Conservation (phyloP, 2,888 invertebrate genomes). For the Iphiclides podalirius region DNA sequence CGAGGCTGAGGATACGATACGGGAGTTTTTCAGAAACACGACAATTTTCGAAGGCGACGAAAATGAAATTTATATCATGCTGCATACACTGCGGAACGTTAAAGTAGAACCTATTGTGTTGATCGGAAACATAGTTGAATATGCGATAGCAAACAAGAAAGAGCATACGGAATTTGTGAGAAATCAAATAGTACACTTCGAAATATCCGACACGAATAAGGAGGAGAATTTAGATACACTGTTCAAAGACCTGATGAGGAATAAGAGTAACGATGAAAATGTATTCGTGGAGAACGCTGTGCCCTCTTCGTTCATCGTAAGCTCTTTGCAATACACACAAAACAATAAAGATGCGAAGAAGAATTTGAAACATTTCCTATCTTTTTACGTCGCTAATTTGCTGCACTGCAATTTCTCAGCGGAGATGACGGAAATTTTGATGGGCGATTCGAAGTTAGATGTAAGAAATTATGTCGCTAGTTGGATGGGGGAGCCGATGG, state of each 20-base stretch:
- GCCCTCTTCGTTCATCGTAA: conserved; percentile 66
- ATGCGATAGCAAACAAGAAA: conserved; percentile 54
- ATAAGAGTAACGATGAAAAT: conserved; percentile 49
- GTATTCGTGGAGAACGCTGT: conserved; percentile 62
- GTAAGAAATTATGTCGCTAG: conserved; percentile 70
- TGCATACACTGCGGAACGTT: conserved; percentile 71
- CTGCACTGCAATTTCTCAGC: conserved; percentile 81
- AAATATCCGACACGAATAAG: conserved; percentile 54
- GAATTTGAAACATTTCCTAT: conserved; percentile 58
- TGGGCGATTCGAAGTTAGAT: conserved; percentile 68
- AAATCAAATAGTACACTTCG: conserved; percentile 59
- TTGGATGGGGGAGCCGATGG: conserved; percentile 64
- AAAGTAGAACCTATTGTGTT: conserved; percentile 52
- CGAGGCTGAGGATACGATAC: conserved; percentile 78
- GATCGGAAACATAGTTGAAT: conserved; percentile 59
- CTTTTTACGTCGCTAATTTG: conserved; percentile 73
- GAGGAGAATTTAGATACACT: conserved; percentile 53
- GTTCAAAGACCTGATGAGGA: conserved; percentile 63
- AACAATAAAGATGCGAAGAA: conserved; percentile 56
- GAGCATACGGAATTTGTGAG: conserved; percentile 53
- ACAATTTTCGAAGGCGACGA: conserved; percentile 83
- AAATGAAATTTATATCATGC: conserved; percentile 84
- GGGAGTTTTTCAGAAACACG: conserved; percentile 80
- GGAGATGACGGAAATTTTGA: conserved; percentile 68
- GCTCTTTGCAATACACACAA: conserved; percentile 61